Conservation (phyloP, 2,113 vertebrate genomes). For the Percopsis transmontana region DNA sequence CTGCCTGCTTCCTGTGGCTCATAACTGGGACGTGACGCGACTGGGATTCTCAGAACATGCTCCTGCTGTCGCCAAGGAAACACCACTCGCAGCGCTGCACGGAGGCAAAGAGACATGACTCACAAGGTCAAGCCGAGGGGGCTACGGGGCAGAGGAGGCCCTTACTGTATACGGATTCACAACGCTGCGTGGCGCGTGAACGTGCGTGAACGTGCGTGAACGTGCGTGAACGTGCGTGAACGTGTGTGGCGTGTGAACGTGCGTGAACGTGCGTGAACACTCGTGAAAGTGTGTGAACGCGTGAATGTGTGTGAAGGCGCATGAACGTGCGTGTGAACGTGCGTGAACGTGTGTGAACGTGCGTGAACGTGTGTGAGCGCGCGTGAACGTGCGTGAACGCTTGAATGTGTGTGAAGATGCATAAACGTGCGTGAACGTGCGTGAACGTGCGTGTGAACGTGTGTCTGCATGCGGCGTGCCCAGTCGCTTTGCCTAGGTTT, state of each 20-base stretch:
- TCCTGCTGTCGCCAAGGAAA: conserved; percentile 39
- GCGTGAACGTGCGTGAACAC: too few species aligned
- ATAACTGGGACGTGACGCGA: conserved; percentile 47
- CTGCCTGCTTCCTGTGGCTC: conserved; percentile 70
- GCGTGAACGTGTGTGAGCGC: too few species aligned
- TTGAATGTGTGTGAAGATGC: too few species aligned
- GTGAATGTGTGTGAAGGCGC: too few species aligned
- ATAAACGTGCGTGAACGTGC: background rate
- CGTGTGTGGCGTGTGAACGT: too few species aligned
- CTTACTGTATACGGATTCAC: background rate
- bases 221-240: too few species aligned
- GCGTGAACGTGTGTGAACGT: too few species aligned
- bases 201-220: too few species aligned
- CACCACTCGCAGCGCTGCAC: conserved; percentile 32
- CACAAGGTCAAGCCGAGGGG: background rate
- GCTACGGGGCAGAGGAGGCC: background rate
- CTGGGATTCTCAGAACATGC: conserved; percentile 50
- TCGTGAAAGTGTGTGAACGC: too few species aligned
- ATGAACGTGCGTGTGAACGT: too few species aligned
- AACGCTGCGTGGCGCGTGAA: background rate
- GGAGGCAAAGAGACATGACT: background rate
- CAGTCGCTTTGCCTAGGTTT: too few species aligned
- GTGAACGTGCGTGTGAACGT: background rate
- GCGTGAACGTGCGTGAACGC: too few species aligned
- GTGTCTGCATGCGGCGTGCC: background rate